Base-by-base conservation (phyloP, 2,888 invertebrate genomes). In the Epinotia nisella region DNA sequence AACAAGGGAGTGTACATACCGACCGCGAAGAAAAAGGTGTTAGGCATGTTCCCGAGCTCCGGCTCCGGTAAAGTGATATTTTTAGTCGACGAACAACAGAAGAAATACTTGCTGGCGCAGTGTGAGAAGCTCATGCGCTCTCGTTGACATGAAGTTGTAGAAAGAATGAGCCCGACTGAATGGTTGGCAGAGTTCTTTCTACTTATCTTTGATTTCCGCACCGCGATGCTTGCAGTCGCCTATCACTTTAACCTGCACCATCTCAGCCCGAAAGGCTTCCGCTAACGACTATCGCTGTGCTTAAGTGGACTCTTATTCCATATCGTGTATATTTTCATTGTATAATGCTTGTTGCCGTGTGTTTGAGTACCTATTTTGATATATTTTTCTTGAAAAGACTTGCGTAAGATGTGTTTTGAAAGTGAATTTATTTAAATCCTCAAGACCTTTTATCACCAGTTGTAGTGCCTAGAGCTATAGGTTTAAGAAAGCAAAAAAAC, bases 1-100 rank as follows among this genome's bases (percentile, higher is more conserved):
- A 94, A 95, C 56, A 96, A 95, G 83, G 98, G 97, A 62, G 95
- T 98, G 5, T 94, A 94, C 82, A 94, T 96, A 74, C 93, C 94
- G 56, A 93, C 95, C 0, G 88, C 88, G 24, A 95, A 94, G 80
- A 95, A 91, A 82, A 96, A 95, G 85, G 93, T 95, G 59, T 87
- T 95, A 4, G 94, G 95, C 51, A 87, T 96, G 80, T 96, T 96
- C 88, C 94, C 95, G 0, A 94, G 93, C 29, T 90, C 94, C 0
- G 95, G 95, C n/a, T 90, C 94, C 1, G 95, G 95, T 29, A 96
- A 96, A 84, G 89, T 95, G 51, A 90, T 94, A 76, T 87, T 94
- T 78, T 80, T 94, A 0, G 91, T 87, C 83, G 93, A 94, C 82
- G 93, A 93, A 29, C 88, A 89, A 53, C 91, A 90, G 79, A 93